Percentiles rank a stretch among this genome's conserved stretches.
These are phyloP conservation scores for Anoura caudifer DNA, from an alignment of 2,113 vertebrate genomes.

Conservation along the genomic window DNA sequence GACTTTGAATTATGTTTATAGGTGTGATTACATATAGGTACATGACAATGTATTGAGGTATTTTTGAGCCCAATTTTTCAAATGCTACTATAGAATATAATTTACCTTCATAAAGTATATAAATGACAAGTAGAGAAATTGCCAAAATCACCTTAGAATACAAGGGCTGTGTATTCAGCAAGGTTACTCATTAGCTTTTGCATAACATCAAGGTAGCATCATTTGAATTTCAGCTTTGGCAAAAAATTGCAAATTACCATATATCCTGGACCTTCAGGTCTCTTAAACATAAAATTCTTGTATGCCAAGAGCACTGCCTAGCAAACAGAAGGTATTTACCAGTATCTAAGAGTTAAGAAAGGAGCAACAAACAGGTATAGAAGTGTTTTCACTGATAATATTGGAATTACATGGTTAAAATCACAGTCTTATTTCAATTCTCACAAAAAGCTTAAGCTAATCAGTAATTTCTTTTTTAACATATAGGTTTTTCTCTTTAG, in stretches of 20 bases:
- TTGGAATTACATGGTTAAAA: not conserved
- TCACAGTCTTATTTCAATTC: not conserved
- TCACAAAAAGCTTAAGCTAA: not conserved
- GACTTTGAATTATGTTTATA: not conserved
- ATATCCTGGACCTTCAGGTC: not conserved
- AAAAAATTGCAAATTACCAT: not conserved
- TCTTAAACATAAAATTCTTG: not conserved
- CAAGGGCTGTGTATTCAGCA: not conserved
- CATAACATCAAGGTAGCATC: not conserved
- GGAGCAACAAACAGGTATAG: not conserved
- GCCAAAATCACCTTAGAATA: not conserved
- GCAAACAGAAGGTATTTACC: not conserved
- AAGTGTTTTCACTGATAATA: not conserved
- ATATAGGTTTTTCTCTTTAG: not conserved
- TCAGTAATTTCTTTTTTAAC: not conserved
- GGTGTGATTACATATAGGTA: not conserved
- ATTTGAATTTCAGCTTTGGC: not conserved
- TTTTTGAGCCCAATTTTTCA: conserved; percentile 24
- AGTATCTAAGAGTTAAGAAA: not conserved
- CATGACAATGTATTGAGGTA: not conserved
- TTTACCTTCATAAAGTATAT: not conserved
- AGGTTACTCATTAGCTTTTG: not conserved
- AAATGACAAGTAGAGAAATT: not conserved
- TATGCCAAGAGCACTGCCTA: not conserved
- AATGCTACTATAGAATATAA: not conserved